Evolutionary conservation across 2,888 invertebrate species (phyloP).

Genomic region (Drosophila affinis): DNA sequence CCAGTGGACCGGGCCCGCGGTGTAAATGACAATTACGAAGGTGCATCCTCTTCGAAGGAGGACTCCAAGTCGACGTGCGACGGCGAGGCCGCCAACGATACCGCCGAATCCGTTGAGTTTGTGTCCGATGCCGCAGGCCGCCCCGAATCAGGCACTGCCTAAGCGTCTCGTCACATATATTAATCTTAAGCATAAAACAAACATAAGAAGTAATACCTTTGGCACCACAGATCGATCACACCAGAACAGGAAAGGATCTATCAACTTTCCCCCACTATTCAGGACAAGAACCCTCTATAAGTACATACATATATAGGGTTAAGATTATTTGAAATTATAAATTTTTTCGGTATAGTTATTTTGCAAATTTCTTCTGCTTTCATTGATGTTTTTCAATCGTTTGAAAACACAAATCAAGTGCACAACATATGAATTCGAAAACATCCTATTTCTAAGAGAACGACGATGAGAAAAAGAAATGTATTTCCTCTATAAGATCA

Average conservation of each 20-base stretch:
- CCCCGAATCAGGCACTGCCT: slow-evolving; percentile 30
- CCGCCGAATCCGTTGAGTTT: slow-evolving; percentile 37
- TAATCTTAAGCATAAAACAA: background rate
- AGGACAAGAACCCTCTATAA: background rate
- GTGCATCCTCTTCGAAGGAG: slow-evolving; percentile 12
- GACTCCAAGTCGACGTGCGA: slow-evolving; percentile 31
- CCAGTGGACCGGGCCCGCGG: slow-evolving; percentile 23
- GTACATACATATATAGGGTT: background rate
- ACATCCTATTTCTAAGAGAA: slow-evolving; percentile 4
- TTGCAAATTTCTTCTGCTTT: background rate
- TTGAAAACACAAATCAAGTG: background rate
- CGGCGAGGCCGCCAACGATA: slow-evolving; percentile 20
- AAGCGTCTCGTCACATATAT: slow-evolving; percentile 6
- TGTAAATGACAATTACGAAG: background rate
- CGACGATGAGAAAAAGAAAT: background rate
- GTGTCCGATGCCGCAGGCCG: slow-evolving; percentile 48
- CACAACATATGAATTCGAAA: background rate
- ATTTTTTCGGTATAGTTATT: background rate
- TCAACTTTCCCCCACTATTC: background rate
- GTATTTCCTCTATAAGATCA: slow-evolving; percentile 10
- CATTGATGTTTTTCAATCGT: background rate
- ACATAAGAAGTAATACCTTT: slow-evolving; percentile 13
- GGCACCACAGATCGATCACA: slow-evolving; percentile 11
- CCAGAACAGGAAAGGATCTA: background rate
- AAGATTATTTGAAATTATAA: background rate